Evolutionary conservation across 2,888 invertebrate genomes (phyloP).

Genomic region (Deilephila porcellus): DNA sequence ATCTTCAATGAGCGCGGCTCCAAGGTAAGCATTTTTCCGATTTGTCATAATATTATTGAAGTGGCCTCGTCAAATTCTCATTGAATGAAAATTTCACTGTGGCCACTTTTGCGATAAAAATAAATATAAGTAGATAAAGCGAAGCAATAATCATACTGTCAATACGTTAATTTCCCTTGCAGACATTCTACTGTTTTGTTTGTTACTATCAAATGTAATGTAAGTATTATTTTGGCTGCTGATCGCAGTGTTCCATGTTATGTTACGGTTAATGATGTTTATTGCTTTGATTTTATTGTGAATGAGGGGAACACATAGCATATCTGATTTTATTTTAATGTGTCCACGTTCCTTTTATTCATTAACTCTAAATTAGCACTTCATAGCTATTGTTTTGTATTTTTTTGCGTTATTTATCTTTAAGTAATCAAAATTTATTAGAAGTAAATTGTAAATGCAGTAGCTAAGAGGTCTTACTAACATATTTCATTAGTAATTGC

Average conservation of each 20-base stretch:
- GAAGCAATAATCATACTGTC: slow-evolving; percentile 29
- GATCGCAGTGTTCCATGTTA: slow-evolving; percentile 9
- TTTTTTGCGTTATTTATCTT: slow-evolving; percentile 25
- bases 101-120: slow-evolving; percentile 49
- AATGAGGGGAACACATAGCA: neutral
- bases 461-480: slow-evolving; percentile 59
- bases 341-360: slow-evolving; percentile 39
- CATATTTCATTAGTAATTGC: slow-evolving; percentile 47
- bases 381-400: slow-evolving; percentile 57
- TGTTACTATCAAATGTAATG: slow-evolving; percentile 12
- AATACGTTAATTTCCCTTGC: slow-evolving; percentile 25
- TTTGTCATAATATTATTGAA: slow-evolving; percentile 45
- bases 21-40: slow-evolving; percentile 92
- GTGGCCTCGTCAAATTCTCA: slow-evolving; percentile 72
- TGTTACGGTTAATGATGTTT: slow-evolving; percentile 30
- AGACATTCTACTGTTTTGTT: slow-evolving; percentile 25
- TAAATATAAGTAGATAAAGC: slow-evolving; percentile 26
- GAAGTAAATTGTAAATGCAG: slow-evolving; percentile 45
- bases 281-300: slow-evolving; percentile 42
- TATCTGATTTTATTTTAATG: neutral
- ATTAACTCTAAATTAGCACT: slow-evolving; percentile 44
- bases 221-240: slow-evolving; percentile 16
- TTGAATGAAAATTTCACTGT: slow-evolving; percentile 61
- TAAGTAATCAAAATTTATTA: slow-evolving; percentile 30
- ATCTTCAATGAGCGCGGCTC: slow-evolving; percentile 99